Base-by-base conservation (phyloP, 2,797 vertebrate genomes). In the Cossypha caffra region DNA sequence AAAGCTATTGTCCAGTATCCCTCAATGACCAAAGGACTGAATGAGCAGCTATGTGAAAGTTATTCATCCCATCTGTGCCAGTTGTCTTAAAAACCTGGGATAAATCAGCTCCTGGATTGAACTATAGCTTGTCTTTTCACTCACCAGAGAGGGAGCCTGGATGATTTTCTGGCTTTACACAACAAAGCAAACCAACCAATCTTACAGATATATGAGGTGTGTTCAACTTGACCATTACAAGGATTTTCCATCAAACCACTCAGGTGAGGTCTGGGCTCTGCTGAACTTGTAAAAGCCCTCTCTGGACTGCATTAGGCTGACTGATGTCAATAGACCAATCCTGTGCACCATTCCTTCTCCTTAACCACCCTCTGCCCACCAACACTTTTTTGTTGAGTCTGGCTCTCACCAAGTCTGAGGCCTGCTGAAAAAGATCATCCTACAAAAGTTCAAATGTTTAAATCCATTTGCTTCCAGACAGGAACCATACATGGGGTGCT, bases 401-500 rank as follows among this genome's bases (percentile, higher is more conserved):
- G 24, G 14, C 67, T 95, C 48, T 92, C 83, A 66, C 47, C 42
- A 54, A 62, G 57, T 33, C 58, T 69, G 76, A 47, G 51, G 26
- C 59, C 29, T 81, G 79, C 47, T 91, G 85, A 66, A 73, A 95
- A 93, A 67, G 21, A 38, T 79, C 72, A 86, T 77, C 33, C 61
- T 58, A 40, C 35, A 57, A 72, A 96, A 64, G 72, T 90, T 94
- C 58, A 66, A 40, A 88, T 8, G 1, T 86, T 78, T 86, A 88
- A 91, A 95, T 86, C 69, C 72, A 28, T 92, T 92, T 86, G 47
- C 86, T 95, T 91, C 62, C 66, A 90, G 75, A 76, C 74, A 78
- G 79, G 62, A 93, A 77, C 51, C 2, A 9, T 88, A 55, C 79
- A 72, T 12, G 1, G 48, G 93, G 68, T 86, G 55, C 80, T 94